Conservation (phyloP, 2,888 invertebrate genomes). For the Pecten maximus region DNA sequence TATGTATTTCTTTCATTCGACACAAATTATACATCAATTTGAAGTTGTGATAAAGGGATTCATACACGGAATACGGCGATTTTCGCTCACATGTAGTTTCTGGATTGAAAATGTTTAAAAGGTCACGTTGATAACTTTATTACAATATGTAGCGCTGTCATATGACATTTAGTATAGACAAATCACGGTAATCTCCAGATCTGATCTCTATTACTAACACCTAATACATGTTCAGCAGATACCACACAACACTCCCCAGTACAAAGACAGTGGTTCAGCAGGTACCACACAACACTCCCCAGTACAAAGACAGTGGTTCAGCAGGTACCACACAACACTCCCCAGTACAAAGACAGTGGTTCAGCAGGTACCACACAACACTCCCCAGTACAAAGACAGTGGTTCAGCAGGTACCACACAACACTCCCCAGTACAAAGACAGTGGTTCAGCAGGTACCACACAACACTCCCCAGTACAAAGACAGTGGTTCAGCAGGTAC, state of each 20-base stretch:
- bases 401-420: background rate
- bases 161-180: background rate
- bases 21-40: background rate
- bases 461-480: background rate
- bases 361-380: background rate
- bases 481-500: background rate
- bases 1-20: background rate
- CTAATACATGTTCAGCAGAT: background rate
- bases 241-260: background rate
- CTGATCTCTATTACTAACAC: background rate
- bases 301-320: background rate
- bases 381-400: background rate
- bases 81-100: background rate
- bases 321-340: background rate
- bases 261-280: background rate
- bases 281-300: background rate
- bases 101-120: background rate
- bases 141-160: background rate
- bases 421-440: background rate
- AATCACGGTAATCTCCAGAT: background rate
- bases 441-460: background rate
- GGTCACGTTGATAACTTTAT: background rate
- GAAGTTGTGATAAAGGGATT: background rate
- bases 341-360: background rate
- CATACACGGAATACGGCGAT: conserved; percentile 7